A percentile compares a stretch with the other conserved stretches of the same genome.
Conservation (phyloP, 2,888 invertebrate genomes). For the Cheilosia variabilis region DNA sequence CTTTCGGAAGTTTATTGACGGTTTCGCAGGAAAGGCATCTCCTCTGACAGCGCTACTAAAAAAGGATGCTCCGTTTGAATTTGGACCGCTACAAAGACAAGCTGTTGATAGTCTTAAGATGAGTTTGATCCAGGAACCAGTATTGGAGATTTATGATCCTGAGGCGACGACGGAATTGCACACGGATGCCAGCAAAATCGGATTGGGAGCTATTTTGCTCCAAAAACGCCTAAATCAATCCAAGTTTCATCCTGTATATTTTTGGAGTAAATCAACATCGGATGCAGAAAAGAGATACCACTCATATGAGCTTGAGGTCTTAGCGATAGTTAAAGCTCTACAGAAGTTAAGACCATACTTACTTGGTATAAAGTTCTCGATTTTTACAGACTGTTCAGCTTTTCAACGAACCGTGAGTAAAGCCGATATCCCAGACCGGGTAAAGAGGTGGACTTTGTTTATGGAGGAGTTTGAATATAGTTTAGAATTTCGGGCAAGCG, state of each 20-base stretch:
- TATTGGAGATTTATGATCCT: background rate
- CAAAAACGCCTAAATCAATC: background rate
- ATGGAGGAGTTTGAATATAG: background rate
- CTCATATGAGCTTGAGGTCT: background rate
- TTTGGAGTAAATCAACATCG: background rate
- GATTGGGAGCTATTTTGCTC: background rate
- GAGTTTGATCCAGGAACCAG: background rate
- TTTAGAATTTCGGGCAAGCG: background rate
- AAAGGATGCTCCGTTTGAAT: too few species aligned
- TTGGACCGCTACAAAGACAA: too few species aligned
- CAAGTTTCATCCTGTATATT: background rate
- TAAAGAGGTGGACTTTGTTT: background rate
- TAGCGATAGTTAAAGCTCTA: background rate
- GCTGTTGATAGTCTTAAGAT: too few species aligned
- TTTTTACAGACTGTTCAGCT: background rate
- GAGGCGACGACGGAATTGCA: background rate
- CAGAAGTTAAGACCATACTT: background rate
- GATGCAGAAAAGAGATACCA: background rate
- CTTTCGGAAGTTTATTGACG: too few species aligned
- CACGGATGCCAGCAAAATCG: slow-evolving; percentile 4
- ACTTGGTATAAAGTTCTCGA: background rate
- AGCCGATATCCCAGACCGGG: background rate
- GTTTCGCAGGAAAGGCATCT: too few species aligned
- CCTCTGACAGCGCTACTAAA: too few species aligned
- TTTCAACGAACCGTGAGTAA: background rate